phyloP scores from a whole-genome alignment of 2,797 vertebrate species.

The Harpagifer antarcticus region DNA sequence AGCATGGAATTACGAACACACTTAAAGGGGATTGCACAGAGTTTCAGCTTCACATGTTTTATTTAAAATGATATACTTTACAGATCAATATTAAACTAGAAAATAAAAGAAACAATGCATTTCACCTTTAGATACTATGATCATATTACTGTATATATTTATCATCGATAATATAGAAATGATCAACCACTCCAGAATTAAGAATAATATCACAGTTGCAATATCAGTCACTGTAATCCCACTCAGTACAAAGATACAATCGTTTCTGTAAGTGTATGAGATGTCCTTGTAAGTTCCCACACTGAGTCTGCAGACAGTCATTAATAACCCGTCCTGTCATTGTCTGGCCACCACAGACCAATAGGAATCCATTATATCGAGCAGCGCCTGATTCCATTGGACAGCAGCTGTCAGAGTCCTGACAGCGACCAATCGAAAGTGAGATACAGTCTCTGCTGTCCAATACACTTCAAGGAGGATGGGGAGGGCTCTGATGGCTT shows the following conservation, averaged over 20 bases:
- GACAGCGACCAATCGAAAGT: slow-evolving; percentile 69
- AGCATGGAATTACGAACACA: slow-evolving; percentile 33
- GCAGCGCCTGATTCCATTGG: slow-evolving; percentile 57
- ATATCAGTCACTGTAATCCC: too few species aligned
- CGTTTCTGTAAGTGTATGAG: background rate
- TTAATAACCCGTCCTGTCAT: slow-evolving; percentile 73
- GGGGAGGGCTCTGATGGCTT: slow-evolving; percentile 45
- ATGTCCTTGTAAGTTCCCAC: background rate
- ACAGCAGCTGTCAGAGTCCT: slow-evolving; percentile 52
- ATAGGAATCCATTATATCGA: slow-evolving; percentile 74
- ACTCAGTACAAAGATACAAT: background rate
- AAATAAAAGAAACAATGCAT: background rate
- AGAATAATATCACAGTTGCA: too few species aligned
- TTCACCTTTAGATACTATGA: too few species aligned
- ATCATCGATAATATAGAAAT: too few species aligned
- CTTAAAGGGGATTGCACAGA: slow-evolving; percentile 35
- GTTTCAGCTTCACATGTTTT: slow-evolving; percentile 50
- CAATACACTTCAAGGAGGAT: slow-evolving; percentile 70
- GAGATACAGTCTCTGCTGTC: slow-evolving; percentile 65
- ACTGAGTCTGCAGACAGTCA: slow-evolving; percentile 36
- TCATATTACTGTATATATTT: too few species aligned
- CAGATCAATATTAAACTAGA: background rate
- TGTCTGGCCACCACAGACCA: slow-evolving; percentile 66
- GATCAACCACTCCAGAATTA: too few species aligned
- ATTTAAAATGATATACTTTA: slow-evolving; percentile 21